Evolutionary conservation across 2,797 vertebrate genomes (phyloP).

Genomic region (Masticophis lateralis): DNA sequence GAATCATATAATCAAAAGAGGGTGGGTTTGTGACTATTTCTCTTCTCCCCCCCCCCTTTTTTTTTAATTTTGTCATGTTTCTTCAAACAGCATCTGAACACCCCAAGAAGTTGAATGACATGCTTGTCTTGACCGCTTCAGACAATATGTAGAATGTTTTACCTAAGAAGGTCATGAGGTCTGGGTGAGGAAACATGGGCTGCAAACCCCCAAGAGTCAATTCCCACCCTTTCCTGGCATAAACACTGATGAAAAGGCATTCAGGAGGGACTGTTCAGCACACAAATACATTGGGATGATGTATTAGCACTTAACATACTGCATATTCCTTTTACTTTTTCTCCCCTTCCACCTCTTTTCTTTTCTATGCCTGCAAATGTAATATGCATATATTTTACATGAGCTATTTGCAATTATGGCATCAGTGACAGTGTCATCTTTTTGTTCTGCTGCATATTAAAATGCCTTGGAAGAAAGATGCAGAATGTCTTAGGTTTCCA

Average conservation of each 20-base stretch:
- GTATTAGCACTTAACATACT: conserved; percentile 7
- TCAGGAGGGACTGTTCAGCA: conserved; percentile 56
- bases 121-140: conserved; percentile 48
- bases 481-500: conserved; percentile 68
- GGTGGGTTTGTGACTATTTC: conserved; percentile 64
- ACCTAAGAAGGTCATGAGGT: conserved; percentile 40
- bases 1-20: conserved; percentile 65
- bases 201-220: conserved; percentile 56
- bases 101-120: conserved; percentile 61
- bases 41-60: conserved; percentile 6
- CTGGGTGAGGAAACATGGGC: conserved; percentile 50
- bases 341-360: conserved; percentile 30
- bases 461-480: conserved; percentile 64
- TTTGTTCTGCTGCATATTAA: conserved; percentile 62
- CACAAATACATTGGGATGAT: conserved; percentile 21
- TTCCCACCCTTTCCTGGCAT: conserved; percentile 32
- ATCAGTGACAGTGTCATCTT: conserved; percentile 51
- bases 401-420: conserved; percentile 62
- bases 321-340: conserved; percentile 30
- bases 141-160: conserved; percentile 64
- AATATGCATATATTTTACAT: conserved; percentile 64
- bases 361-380: conserved; percentile 11
- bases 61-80: conserved; percentile 50
- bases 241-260: conserved; percentile 31
- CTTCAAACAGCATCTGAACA: conserved; percentile 67